phyloP scores from a whole-genome alignment of 2,888 invertebrate genomes.

The Drosophila tanythrix region DNA sequence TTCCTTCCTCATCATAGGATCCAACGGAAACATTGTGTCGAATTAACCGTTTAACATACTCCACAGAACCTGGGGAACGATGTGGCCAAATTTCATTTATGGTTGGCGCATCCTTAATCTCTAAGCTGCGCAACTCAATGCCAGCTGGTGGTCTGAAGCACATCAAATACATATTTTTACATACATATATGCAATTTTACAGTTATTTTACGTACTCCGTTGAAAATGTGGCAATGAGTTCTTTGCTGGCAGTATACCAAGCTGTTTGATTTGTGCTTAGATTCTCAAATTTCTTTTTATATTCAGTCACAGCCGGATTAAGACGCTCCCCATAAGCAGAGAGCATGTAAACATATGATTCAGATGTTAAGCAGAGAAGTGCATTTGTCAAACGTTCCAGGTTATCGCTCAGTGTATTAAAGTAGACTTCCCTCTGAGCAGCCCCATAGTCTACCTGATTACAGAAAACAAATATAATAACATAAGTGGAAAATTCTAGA shows the following conservation, averaged over 20 bases:
- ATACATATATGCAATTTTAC: not conserved
- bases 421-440: constrained; percentile 23
- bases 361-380: constrained; percentile 60
- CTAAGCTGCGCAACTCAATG: constrained; percentile 55
- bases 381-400: constrained; percentile 60
- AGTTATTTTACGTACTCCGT: constrained; percentile 58
- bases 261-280: constrained; percentile 22
- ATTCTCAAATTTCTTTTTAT: constrained; percentile 32
- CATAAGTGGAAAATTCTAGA: not conserved
- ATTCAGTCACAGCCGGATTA: constrained; percentile 46
- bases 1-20: constrained; percentile 60
- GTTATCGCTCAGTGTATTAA: constrained; percentile 72
- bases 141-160: constrained; percentile 64
- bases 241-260: constrained; percentile 69
- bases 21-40: constrained; percentile 72
- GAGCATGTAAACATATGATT: constrained; percentile 21
- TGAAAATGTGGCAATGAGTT: constrained; percentile 62
- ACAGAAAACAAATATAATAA: not conserved
- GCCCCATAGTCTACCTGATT: constrained; percentile 12
- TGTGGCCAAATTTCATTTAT: constrained; percentile 81
- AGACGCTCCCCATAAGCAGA: constrained; percentile 57
- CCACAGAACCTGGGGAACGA: constrained; percentile 54
- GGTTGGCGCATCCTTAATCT: constrained; percentile 54
- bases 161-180: not conserved
- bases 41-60: constrained; percentile 68